Base-by-base conservation (phyloP, 2,113 vertebrate species). In the Geococcyx californianus region DNA sequence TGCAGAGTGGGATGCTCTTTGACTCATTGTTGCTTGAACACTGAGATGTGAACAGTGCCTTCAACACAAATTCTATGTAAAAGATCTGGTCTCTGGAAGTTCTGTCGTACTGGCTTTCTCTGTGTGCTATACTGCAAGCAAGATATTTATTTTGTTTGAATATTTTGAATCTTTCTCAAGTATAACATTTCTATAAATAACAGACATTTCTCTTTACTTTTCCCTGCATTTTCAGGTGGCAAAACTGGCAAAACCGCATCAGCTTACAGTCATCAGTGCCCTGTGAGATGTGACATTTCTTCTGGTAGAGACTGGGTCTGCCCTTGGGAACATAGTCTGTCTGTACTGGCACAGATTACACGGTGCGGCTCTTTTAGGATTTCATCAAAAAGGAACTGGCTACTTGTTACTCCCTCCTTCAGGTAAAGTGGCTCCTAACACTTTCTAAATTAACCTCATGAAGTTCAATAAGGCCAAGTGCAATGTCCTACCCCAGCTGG, bases 371-470 rank as follows among this genome's bases (percentile, higher is more conserved):
- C 25, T 38, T 28, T 49, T 0, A 45, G 59, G 59, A 45, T 10
- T 2, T 28, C 82, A 2, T 4, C 19, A 23, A 19, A 13, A 19
- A 21, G 70, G 26, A 10, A 10, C 33, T 0, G 63, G 13, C 33
- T 8, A 16, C 31, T 12, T 10, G 45, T 36, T 42, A 9, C 63
- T 42, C 24, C 6, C 16, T 62, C 45, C 76, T 10, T 52, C 1
- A 3, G 36, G 66, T 9, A 33, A 11, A 23, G 15, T 13, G 15
- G 6, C 9, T 31, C 42, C 20, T 3, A 33, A 19, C 34, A 0
- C 52, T 52, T 55, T 2, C 52, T 20, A 49, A 49, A 19, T 47
- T 47, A 47, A 24, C 47, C 20, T 49, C 10, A 49, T 49, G 45
- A 23, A 42, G 40, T 42, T 42, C 40, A 42, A 42, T 42, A 42